Conservation (phyloP, 1,140 invertebrate genomes). For the Adoxophyes honmai region DNA sequence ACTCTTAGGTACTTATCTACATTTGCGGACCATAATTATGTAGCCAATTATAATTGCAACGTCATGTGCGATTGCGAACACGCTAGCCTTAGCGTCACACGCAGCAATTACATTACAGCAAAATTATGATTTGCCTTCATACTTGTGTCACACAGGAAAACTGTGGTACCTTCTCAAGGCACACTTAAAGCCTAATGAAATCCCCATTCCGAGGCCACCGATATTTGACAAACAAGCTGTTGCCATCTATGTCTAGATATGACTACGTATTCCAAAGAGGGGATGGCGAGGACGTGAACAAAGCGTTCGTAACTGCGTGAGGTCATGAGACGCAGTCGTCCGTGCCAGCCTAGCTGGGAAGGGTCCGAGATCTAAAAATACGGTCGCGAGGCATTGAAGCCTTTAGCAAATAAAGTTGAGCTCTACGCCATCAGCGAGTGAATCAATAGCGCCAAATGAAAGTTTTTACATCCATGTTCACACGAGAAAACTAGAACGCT, state of each 20-base stretch:
- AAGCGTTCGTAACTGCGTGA: constrained; percentile 6
- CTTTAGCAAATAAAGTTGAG: too few relatives aligned
- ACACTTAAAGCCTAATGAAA: not conserved
- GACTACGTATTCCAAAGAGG: not conserved
- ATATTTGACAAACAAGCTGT: constrained; percentile 11
- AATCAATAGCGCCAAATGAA: too few relatives aligned
- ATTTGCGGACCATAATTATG: too few relatives aligned
- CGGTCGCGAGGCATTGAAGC: too few relatives aligned
- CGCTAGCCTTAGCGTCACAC: not conserved
- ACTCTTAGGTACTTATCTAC: too few relatives aligned
- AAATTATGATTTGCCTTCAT: not conserved
- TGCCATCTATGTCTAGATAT: not conserved
- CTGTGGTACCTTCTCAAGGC: not conserved
- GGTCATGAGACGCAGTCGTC: constrained; percentile 10
- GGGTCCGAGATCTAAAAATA: constrained; percentile 11
- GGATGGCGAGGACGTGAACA: constrained; percentile 5
- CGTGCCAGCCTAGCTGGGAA: not conserved
- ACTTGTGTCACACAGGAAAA: not conserved
- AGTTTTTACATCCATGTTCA: too few relatives aligned
- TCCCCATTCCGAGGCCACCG: not conserved
- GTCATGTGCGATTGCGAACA: not conserved
- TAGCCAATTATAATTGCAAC: not conserved
- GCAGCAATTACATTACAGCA: constrained; percentile 1
- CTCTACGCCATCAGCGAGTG: too few relatives aligned
- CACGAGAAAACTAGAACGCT: too few relatives aligned